Conservation (phyloP, 2,797 vertebrate species). For the Columba guinea region DNA sequence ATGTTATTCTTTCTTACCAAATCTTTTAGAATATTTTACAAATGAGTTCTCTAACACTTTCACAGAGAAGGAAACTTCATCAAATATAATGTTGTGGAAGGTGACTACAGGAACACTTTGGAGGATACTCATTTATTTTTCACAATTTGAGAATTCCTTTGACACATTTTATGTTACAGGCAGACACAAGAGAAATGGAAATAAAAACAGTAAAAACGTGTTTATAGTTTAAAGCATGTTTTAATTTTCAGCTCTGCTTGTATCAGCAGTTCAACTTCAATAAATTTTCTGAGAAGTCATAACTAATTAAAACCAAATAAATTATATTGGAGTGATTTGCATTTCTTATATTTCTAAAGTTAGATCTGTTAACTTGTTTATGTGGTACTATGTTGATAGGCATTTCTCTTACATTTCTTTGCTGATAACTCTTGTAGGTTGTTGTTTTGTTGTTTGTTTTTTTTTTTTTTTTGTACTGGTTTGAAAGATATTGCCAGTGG, state of each 20-base stretch:
- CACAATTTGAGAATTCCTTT: background rate
- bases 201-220: background rate
- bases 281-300: background rate
- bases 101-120: background rate
- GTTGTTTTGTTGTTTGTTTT: background rate
- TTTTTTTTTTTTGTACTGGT: background rate
- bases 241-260: slow-evolving; percentile 37
- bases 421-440: background rate
- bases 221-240: background rate
- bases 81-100: background rate
- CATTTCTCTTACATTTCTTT: slow-evolving; percentile 20
- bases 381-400: background rate
- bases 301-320: slow-evolving; percentile 37
- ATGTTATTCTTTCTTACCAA: background rate
- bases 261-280: background rate
- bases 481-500: slow-evolving; percentile 9
- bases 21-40: background rate
- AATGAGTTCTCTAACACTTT: background rate
- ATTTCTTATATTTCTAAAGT: slow-evolving; percentile 22
- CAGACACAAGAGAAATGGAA: background rate
- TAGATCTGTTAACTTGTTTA: background rate
- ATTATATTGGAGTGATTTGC: background rate
- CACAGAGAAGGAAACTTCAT: background rate
- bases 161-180: background rate
- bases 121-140: slow-evolving; percentile 10